These are phyloP conservation scores for Apodemia hepburni DNA, from an alignment of 2,888 invertebrate species.

Conservation along the genomic window DNA sequence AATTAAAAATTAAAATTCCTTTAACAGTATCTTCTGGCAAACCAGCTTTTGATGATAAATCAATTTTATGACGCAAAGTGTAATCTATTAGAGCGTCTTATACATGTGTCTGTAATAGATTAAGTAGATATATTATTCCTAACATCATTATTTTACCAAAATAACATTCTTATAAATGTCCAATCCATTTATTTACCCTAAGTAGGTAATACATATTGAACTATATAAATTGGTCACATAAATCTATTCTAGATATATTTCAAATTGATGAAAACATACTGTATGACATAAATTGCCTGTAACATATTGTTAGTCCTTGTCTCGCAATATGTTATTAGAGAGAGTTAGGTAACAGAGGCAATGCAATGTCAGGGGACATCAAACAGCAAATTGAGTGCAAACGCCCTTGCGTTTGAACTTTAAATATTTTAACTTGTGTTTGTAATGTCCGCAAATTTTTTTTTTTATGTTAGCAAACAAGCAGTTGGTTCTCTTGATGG, in stretches of 20 bases:
- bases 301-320: conserved; percentile 39
- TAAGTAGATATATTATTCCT: not conserved
- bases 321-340: conserved; percentile 37
- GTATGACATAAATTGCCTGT: conserved; percentile 22
- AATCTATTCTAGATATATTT: conserved; percentile 8
- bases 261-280: conserved; percentile 15
- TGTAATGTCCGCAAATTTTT: too few species aligned
- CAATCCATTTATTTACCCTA: not conserved
- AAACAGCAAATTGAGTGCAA: conserved; percentile 53
- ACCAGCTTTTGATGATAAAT: too few species aligned
- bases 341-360: conserved; percentile 34
- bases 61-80: not conserved
- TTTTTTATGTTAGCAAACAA: too few species aligned
- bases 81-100: not conserved
- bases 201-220: conserved; percentile 4
- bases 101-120: not conserved
- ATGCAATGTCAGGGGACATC: conserved; percentile 35
- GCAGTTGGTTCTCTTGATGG: too few species aligned
- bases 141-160: not conserved
- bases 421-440: conserved; percentile 19
- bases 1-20: too few species aligned
- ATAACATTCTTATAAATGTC: conserved; percentile 1
- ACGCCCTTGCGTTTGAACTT: conserved; percentile 54
- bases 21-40: too few species aligned
- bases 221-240: conserved; percentile 12